Evolutionary conservation across 2,797 vertebrate species (phyloP), one percentile per base, ranked within the genome.

Genomic region (Pyrocephalus nanus): DNA sequence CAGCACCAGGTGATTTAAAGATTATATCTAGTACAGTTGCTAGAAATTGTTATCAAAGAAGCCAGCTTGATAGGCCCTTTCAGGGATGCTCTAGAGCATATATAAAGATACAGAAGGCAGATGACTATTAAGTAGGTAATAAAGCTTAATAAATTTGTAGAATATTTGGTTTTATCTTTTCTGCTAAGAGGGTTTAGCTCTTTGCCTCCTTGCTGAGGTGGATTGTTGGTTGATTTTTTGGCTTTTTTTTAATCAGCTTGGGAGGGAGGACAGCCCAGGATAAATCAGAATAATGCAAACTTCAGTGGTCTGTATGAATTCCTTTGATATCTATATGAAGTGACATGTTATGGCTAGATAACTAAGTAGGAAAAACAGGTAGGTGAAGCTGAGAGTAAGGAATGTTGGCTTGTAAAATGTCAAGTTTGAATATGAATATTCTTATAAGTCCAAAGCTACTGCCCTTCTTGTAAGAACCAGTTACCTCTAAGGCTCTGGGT

Each of bases 211-310:
- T 64, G 15, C 6, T 45, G 29, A 73, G 6, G 4, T 50, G 2
- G 1, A 2, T 17, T 1, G 12, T 3, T 40, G 4, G 8, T 14
- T 21, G 8, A 2, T 21, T 50, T 2, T 15, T 18, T 14, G 12
- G 17, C 12, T 30, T 26, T 10, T 3, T 51, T 40, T 75, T 70
- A 43, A 32, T 42, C 54, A 58, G 29, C 12, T 27, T 80, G 16
- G 1, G 8, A 61, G 20, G 12, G 12, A 65, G 2, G 15, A 8
- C 12, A 69, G 8, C 5, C 38, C 14, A 58, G 21, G 16, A 38
- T 51, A 34, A 62, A 67, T 74, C 21, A 45, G 12, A 38, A 11
- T 38, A 73, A n/a, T 4, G 3, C 9, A 34, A 50, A 58, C 9
- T 58, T 77, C 43, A 70, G 38, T 10, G 4, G 4, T 62, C 7